Evolutionary conservation across 2,797 vertebrate species (phyloP).

Genomic region (Parauchenoglanis punctatus): DNA sequence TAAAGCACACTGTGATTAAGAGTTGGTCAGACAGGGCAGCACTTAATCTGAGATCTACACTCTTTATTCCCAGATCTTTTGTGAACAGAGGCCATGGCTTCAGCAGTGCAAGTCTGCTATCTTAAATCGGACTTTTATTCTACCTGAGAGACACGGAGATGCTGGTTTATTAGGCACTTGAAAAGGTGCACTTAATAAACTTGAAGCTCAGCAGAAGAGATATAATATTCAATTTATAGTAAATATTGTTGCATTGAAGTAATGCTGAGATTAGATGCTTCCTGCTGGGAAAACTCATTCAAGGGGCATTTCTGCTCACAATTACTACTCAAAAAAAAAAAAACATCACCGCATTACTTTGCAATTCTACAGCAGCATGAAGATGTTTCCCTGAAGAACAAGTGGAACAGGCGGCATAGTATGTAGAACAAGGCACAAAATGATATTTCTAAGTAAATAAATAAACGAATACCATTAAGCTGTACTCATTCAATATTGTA

Average conservation of each 20-base stretch:
- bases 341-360: not conserved
- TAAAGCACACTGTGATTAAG: slow-evolving; percentile 23
- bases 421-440: not conserved
- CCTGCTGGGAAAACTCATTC: not conserved
- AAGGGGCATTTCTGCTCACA: slow-evolving; percentile 16
- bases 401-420: not conserved
- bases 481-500: not conserved
- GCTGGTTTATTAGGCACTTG: slow-evolving; percentile 8
- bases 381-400: not conserved
- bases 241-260: slow-evolving; percentile 8
- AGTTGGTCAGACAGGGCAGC: slow-evolving; percentile 17
- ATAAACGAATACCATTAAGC: not conserved
- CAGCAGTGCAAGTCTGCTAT: not conserved
- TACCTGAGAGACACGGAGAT: not conserved
- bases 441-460: not conserved
- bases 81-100: slow-evolving; percentile 12
- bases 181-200: slow-evolving; percentile 15
- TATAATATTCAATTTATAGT: slow-evolving; percentile 23
- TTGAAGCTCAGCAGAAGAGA: not conserved
- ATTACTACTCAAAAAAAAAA: not conserved
- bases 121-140: slow-evolving; percentile 18
- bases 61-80: slow-evolving; percentile 18
- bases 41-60: slow-evolving; percentile 28
- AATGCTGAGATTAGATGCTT: slow-evolving; percentile 9
- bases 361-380: slow-evolving; percentile 1